A percentile compares a stretch with the other conserved stretches of the same genome.
Conservation (phyloP, 2,888 invertebrate species). For the Flexamia atlantica region DNA sequence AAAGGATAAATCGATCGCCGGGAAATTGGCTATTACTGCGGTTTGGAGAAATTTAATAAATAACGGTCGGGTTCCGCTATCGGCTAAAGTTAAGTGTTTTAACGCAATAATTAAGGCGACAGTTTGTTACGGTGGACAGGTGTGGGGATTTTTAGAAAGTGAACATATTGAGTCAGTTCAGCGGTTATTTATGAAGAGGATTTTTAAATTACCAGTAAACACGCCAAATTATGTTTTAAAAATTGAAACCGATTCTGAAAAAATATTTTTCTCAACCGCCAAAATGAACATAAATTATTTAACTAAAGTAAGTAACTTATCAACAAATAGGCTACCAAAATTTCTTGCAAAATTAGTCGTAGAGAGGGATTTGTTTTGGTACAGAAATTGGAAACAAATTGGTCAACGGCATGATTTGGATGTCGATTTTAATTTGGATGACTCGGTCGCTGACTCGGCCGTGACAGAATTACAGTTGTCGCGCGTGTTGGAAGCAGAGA, state of each 20-base stretch:
- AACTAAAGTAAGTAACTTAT: slow-evolving; percentile 20
- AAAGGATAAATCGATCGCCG: background rate
- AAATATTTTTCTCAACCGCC: background rate
- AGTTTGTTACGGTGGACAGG: slow-evolving; percentile 48
- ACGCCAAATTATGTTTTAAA: slow-evolving; percentile 53
- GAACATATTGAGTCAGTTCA: slow-evolving; percentile 39
- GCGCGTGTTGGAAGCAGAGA: background rate
- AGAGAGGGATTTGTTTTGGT: background rate
- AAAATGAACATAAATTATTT: background rate
- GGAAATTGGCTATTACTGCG: slow-evolving; percentile 12
- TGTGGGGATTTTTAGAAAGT: slow-evolving; percentile 47
- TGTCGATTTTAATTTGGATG: background rate
- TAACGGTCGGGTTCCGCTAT: background rate
- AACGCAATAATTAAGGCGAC: no score
- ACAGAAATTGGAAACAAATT: background rate
- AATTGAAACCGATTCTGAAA: slow-evolving; percentile 49
- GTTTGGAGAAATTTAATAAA: slow-evolving; percentile 34
- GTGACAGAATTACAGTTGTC: background rate
- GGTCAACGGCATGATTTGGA: background rate
- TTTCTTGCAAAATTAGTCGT: no score
- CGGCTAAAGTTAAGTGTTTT: slow-evolving; percentile 46
- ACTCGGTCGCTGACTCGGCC: no score
- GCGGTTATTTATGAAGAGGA: slow-evolving; percentile 56
- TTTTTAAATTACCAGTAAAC: slow-evolving; percentile 50
- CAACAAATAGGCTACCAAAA: no score